Evolutionary conservation across 2,113 vertebrate genomes (phyloP), one percentile per base, ranked within the genome.

Genomic region (Numida meleagris): DNA sequence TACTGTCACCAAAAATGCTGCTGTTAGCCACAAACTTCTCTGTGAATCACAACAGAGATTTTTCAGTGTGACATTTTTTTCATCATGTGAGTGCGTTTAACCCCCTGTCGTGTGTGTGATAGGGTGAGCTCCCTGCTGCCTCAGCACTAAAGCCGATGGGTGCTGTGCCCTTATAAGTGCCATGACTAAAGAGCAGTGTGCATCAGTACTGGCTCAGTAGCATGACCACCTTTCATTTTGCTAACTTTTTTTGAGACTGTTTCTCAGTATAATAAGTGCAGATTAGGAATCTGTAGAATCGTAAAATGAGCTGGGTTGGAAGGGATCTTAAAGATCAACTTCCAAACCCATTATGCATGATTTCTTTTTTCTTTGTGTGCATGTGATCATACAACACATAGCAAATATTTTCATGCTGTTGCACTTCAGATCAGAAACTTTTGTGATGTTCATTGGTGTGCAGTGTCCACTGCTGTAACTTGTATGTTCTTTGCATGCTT

Each of bases 361-460:
- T 43, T 55, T 73, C 74, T 82, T 82, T 85, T 65, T n/a, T 24
- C 5, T 58, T 71, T 33, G 8, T 14, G 14, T 87, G 20, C n/a
- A 4, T 13, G 12, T 23, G 18, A 29, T 61, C 23, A 17, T 48
- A 25, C 55, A 75, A 46, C 46, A 94, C 8, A 1, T 55, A 40
- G 43, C 8, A 55, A 84, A 34, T n/a, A 12, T 82, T 57, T 36
- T 80, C 8, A 3, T 38, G 50, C 59, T 55, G 62, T 18, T 50
- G 6, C 3, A 8, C 33, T 43, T 68, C 40, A 55, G 62, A 31
- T 82, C 29, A 89, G 70, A 89, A 91, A 48, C 38, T 79, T 55
- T 5, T 21, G 40, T 0, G 1, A 3, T 63, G 16, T 46, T 74
- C 7, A 0, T 29, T 78, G 38, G 38, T 50, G 2, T 14, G 21